Conservation (phyloP, 2,113 vertebrate species). For the Lophochroa leadbeateri region DNA sequence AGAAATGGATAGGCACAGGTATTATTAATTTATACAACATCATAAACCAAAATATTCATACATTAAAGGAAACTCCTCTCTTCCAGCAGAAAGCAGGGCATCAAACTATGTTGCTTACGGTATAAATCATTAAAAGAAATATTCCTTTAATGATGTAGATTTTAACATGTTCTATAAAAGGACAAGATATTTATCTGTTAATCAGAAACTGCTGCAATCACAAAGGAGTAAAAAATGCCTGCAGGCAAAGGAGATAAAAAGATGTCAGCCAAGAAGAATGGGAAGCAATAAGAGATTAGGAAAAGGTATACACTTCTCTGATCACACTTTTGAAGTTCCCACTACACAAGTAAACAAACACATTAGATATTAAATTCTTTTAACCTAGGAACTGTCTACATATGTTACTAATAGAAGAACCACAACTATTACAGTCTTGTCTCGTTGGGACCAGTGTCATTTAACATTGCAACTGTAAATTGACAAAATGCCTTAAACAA, state of each 20-base stretch:
- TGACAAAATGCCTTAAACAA: neutral
- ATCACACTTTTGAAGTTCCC: neutral
- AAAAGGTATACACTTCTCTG: neutral
- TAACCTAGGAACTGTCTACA: neutral
- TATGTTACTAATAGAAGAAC: neutral
- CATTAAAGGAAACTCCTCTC: neutral
- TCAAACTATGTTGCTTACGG: neutral
- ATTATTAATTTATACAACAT: neutral
- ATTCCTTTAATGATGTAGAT: neutral
- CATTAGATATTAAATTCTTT: neutral
- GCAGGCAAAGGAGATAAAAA: neutral
- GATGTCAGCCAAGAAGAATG: neutral
- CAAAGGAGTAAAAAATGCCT: neutral
- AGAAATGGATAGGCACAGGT: neutral
- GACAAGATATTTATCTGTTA: neutral
- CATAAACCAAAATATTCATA: neutral
- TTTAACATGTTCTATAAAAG: neutral
- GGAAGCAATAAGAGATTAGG: neutral
- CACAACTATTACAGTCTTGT: neutral
- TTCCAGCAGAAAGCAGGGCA: neutral
- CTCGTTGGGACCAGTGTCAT: neutral
- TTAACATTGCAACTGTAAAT: neutral
- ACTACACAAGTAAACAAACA: neutral
- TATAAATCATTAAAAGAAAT: neutral
- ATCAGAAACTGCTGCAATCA: neutral